These are phyloP conservation scores for Crossoptilon crossoptilon DNA, from an alignment of 2,797 vertebrate genomes.

Conservation along the genomic window DNA sequence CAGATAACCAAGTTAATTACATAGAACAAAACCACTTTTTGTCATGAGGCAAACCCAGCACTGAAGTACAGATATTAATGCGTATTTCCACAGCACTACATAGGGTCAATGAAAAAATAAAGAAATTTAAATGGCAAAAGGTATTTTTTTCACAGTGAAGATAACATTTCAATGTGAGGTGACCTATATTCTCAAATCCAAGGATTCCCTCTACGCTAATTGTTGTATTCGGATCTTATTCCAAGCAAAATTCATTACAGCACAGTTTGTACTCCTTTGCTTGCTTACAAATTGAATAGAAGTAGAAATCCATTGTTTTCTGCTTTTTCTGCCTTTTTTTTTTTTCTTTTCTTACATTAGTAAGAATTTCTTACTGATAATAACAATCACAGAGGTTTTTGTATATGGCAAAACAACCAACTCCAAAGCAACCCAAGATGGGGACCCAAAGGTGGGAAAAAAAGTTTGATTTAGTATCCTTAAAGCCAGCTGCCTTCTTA, in stretches of 20 bases:
- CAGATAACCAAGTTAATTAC: background rate
- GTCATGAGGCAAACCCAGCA: background rate
- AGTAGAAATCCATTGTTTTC: background rate
- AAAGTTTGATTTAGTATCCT: background rate
- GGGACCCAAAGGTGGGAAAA: fast-evolving
- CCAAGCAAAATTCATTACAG: background rate
- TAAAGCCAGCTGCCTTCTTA: background rate
- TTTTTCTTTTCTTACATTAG: background rate
- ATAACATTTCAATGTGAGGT: background rate
- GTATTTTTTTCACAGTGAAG: background rate
- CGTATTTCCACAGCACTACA: fast-evolving
- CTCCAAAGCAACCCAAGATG: background rate
- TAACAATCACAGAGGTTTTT: background rate
- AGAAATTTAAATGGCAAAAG: background rate
- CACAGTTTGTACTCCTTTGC: background rate
- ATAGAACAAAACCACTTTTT: background rate
- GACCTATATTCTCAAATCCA: background rate
- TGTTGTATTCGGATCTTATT: background rate
- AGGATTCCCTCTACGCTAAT: background rate
- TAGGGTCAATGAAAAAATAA: background rate
- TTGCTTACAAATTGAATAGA: background rate
- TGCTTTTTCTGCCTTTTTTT: too few relatives aligned
- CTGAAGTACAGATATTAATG: background rate
- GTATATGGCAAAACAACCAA: background rate
- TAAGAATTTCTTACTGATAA: background rate